Conservation (phyloP, 1,140 invertebrate species). For the Cataglyphis hispanica region DNA sequence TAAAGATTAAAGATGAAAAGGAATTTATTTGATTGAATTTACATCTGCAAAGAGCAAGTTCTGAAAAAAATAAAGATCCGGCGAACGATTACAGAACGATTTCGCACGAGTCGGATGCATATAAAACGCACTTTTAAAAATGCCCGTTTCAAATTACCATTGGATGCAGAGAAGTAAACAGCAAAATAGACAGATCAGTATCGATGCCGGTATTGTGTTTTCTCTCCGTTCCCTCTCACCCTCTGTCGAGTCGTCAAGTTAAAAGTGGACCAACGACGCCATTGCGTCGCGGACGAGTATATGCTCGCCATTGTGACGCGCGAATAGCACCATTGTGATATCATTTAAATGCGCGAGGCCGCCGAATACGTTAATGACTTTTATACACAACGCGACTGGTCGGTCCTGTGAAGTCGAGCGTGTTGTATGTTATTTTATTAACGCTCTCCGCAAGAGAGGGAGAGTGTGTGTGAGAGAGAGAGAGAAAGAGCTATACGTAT, state of each 20-base stretch:
- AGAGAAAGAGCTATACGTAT: not conserved
- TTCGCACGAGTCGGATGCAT: not conserved
- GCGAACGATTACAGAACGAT: not conserved
- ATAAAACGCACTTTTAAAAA: constrained; percentile 16
- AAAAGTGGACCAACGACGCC: constrained; percentile 58
- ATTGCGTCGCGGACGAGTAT: constrained; percentile 43
- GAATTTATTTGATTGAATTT: not conserved
- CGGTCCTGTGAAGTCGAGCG: constrained; percentile 69
- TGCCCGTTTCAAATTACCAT: constrained; percentile 18
- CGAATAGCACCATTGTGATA: constrained; percentile 71
- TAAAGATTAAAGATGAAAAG: not conserved
- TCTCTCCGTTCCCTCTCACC: not conserved
- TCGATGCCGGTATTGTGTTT: constrained; percentile 61
- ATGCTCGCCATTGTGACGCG: constrained; percentile 60
- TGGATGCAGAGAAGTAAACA: constrained; percentile 10
- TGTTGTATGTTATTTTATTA: constrained; percentile 73
- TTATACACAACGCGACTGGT: constrained; percentile 62
- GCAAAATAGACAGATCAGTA: constrained; percentile 70
- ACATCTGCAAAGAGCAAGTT: not conserved
- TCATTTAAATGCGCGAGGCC: constrained; percentile 69
- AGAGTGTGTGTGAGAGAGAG: constrained; percentile 11
- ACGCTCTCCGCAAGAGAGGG: constrained; percentile 13
- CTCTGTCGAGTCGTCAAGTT: constrained; percentile 20
- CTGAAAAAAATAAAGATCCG: not conserved
- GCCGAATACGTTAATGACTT: constrained; percentile 76